Base-by-base conservation (phyloP, 1,140 invertebrate genomes). In the Eriocheir sinensis region DNA sequence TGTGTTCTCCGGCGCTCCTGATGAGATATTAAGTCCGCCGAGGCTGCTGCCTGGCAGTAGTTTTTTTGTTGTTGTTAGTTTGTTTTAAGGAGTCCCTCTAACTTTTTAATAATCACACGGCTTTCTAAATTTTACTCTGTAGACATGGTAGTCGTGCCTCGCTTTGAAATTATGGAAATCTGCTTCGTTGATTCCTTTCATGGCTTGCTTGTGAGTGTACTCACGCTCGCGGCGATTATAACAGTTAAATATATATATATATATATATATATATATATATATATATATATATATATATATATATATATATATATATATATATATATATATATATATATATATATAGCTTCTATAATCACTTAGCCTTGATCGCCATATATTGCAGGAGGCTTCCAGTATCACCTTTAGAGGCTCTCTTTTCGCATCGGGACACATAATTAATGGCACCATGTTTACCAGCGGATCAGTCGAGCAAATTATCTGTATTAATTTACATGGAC, bases 191-290 rank as follows among this genome's bases (percentile, higher is more conserved):
- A 36, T 4, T 0, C 36, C 8, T 83, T 36, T 83, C 3, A 3
- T 36, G 8, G 27, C 36, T 2, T 90, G 53, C 32, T 15, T 89
- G 17, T 60, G 32, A 15, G 53, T 90, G 30, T 90, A 60, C n/a
- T n/a, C n/a, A n/a, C n/a, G n/a, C n/a, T n/a, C n/a, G n/a, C n/a
- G n/a, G n/a, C n/a, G n/a, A n/a, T n/a, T n/a, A n/a, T n/a, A n/a
- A n/a, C n/a, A n/a, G n/a, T n/a, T n/a, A n/a, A 60, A 27, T 90
- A 60, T 90, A 60, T 90, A 53, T 90, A 60, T 90, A 32, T 90
- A 53, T 90, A 53, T 88, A 38, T 89, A 48, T 48, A 89, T 89
- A 89, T 48, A 89, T 48, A 89, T 89, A 89, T 89, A 89, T 89
- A 89, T 89, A 88, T 88, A 88, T 88, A 38, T 34, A 38, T 38